Base-by-base conservation (phyloP, 2,113 vertebrate species). In the Muntiacus reevesi region DNA sequence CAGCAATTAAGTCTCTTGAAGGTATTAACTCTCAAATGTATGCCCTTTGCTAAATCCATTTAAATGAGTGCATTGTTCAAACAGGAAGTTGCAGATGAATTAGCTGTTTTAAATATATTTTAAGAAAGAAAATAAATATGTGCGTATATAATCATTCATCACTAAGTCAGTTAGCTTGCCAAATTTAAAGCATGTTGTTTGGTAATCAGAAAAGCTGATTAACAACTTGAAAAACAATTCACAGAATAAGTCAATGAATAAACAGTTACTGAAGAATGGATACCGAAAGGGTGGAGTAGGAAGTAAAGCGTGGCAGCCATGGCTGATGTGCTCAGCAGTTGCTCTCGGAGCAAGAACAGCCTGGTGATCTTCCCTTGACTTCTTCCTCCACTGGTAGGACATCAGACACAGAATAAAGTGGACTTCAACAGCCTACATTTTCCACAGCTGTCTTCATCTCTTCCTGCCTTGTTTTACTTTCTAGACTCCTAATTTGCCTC, bases 71-170 rank as follows among this genome's bases (percentile, higher is more conserved):
- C 52, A 86, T 92, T 85, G 36, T 97, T 97, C 45, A 92, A 95
- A 84, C 10, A 96, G 81, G 55, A 95, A 97, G 14, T 40, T 89
- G 55, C 59, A 43, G 30, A 33, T 88, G 92, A 94, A 93, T 97
- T 95, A 97, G 28, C 55, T 95, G 83, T 96, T 45, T 28, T 91
- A 91, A 95, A 81, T 88, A 33, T 62, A 91, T 91, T 55, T 81
- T 93, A 90, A 92, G 62, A 90, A 94, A 92, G 47, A 94, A 96
- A 97, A 92, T 98, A 96, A 97, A 87, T 92, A 96, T 92, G 91
- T 98, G 76, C 87, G 94, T 94, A 67, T 76, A 67, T 96, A 96
- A 87, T 96, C 67, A 90, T 74, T 87, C 76, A 95, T 88, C 40
- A 95, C 30, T 52, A 60, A 67, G n/a, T 92, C 84, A 96, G 60